Evolutionary conservation across 2,113 vertebrate genomes (phyloP).

Genomic region (Danionella cerebrum): DNA sequence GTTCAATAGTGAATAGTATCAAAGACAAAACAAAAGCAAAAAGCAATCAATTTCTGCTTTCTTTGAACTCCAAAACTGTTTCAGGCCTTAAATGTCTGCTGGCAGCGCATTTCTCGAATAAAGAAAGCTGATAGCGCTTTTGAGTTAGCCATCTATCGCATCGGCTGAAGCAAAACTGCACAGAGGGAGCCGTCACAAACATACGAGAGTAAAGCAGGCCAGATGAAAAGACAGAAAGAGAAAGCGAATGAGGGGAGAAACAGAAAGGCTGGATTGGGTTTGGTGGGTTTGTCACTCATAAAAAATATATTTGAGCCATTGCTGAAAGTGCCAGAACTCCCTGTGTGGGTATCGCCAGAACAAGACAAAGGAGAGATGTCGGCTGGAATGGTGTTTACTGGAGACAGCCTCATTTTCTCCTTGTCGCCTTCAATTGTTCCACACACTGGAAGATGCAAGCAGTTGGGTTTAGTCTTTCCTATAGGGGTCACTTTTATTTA

Average conservation of each 20-base stretch:
- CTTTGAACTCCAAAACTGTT: constrained; percentile 41
- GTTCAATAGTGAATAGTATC: background rate
- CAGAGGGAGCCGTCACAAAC: constrained; percentile 1
- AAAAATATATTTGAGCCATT: background rate
- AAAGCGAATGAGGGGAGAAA: background rate
- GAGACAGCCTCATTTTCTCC: constrained; percentile 56
- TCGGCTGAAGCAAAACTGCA: background rate
- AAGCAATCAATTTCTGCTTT: constrained; percentile 54
- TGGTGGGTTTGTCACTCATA: background rate
- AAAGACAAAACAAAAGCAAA: constrained; percentile 47
- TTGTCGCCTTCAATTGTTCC: constrained; percentile 56
- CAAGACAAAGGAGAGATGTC: constrained; percentile 30
- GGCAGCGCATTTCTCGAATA: background rate
- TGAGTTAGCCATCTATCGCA: background rate
- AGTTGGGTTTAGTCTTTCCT: constrained; percentile 42
- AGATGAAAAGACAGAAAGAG: background rate
- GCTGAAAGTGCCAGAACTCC: background rate
- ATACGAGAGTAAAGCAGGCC: background rate
- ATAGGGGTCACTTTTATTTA: constrained; percentile 57
- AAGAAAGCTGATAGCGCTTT: constrained; percentile 7
- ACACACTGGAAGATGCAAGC: constrained; percentile 49
- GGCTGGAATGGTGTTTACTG: constrained; percentile 22
- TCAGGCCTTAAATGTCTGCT: background rate
- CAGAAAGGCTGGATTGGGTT: background rate
- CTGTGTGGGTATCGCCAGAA: background rate